These are phyloP conservation scores for Drosophila glabriapex DNA, from an alignment of 2,888 invertebrate species.

Conservation along the genomic window DNA sequence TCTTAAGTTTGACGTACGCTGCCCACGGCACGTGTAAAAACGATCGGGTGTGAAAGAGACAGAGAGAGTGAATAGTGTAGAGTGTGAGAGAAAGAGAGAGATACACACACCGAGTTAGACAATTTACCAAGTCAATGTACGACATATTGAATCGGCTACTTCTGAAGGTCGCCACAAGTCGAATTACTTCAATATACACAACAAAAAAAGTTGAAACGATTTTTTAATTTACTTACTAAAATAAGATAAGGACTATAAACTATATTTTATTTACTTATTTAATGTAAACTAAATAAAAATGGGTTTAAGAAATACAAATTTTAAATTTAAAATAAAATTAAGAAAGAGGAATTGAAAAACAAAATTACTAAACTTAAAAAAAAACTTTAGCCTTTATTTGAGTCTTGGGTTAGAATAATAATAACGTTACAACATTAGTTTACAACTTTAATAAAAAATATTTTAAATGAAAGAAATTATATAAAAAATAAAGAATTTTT, in stretches of 20 bases:
- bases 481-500: not conserved
- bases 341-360: not conserved
- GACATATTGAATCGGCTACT: slow-evolving; percentile 26
- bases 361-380: not conserved
- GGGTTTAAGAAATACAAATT: not conserved
- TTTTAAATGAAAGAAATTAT: not conserved
- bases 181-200: slow-evolving; percentile 17
- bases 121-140: slow-evolving; percentile 51
- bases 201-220: not conserved
- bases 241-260: not conserved
- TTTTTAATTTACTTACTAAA: not conserved
- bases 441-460: not conserved
- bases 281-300: not conserved
- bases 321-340: not conserved
- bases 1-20: slow-evolving; percentile 24
- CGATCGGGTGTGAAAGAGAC: not conserved
- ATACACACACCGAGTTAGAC: not conserved
- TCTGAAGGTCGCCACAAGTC: slow-evolving; percentile 41
- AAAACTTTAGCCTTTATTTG: too few relatives aligned
- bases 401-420: not conserved
- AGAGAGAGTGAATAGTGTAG: not conserved
- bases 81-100: not conserved
- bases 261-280: not conserved
- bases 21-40: slow-evolving; percentile 39
- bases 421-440: not conserved